Base-by-base conservation (phyloP, 1,140 invertebrate species). In the Caenorhabditis inopinata region DNA sequence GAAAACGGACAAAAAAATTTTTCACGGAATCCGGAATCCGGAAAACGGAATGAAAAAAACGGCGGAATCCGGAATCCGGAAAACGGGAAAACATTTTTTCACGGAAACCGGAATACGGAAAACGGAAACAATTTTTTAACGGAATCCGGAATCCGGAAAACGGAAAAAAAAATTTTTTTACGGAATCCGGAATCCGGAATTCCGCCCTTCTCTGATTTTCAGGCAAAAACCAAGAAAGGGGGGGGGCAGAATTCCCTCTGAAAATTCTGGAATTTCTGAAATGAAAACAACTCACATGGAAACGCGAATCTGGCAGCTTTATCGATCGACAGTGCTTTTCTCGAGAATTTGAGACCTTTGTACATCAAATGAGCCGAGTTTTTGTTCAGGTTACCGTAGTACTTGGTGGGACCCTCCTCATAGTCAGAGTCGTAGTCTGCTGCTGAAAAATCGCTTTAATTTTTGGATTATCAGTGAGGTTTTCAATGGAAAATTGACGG, bases 301-400 rank as follows among this genome's bases (percentile, higher is more conserved):
- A 84, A 84, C 16, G 74, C 62, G 27, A 84, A 25, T 27, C 83
- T 12, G 4, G 79, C 38, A 0, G 68, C 38, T 35, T 82, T 45
- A 79, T 84, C 83, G 25, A 84, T 73, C 2, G 75, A 35, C 12
- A 84, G 48, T 4, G 83, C 83, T 62, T 73, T 81, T 58, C 83
- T 73, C 2, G 83, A 81, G 46, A 78, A 84, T 25, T 62, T 62
- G n/a, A 82, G 27, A 23, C 62, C 82, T 35, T 84, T 81, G 76
- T 74, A 82, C 46, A 79, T 82, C 38, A 75, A 35, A 23, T 76
- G 83, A 12, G 73, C 74, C 9, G 76, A 38, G 47, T 74, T 75
- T 48, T 82, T 83, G 35, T 48, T 45, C 25, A 35, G 23, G 14
- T 80, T 76, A 11, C 78, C 78, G 21, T 74, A 79, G 76, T 82